These are phyloP conservation scores for Capreolus pygargus DNA, from an alignment of 2,113 vertebrate species.

Conservation along the genomic window DNA sequence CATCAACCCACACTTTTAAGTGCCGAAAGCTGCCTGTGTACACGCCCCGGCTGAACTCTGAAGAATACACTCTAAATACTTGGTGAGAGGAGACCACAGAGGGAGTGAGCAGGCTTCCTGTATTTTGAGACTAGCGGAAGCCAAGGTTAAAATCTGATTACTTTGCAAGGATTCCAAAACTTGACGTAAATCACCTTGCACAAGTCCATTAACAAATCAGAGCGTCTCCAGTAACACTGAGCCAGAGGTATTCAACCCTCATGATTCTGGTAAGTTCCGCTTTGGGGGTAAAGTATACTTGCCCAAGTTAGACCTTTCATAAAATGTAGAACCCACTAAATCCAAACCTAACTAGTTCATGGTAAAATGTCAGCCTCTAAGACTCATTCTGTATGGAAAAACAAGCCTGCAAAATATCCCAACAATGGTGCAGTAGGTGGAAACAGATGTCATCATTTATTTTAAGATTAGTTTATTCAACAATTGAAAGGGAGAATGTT, in stretches of 20 bases:
- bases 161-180: conserved; percentile 28
- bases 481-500: conserved; percentile 9
- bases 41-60: neutral
- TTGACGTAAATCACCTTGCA: neutral
- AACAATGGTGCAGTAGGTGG: conserved; percentile 36
- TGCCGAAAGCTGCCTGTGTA: neutral
- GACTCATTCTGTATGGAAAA: conserved; percentile 46
- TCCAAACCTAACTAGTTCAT: neutral
- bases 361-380: conserved; percentile 10
- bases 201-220: neutral
- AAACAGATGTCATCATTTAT: conserved; percentile 62
- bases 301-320: neutral
- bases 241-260: neutral
- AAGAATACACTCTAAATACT: neutral
- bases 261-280: neutral
- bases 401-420: conserved; percentile 41
- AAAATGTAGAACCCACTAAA: neutral
- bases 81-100: neutral
- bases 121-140: neutral
- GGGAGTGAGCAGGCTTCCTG: neutral
- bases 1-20: neutral
- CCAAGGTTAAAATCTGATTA: conserved; percentile 30
- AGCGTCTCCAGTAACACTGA: neutral
- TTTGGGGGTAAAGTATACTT: neutral
- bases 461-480: conserved; percentile 66